These are phyloP conservation scores for Diplodus puntazzo DNA, from an alignment of 2,797 vertebrate genomes.

Conservation along the genomic window DNA sequence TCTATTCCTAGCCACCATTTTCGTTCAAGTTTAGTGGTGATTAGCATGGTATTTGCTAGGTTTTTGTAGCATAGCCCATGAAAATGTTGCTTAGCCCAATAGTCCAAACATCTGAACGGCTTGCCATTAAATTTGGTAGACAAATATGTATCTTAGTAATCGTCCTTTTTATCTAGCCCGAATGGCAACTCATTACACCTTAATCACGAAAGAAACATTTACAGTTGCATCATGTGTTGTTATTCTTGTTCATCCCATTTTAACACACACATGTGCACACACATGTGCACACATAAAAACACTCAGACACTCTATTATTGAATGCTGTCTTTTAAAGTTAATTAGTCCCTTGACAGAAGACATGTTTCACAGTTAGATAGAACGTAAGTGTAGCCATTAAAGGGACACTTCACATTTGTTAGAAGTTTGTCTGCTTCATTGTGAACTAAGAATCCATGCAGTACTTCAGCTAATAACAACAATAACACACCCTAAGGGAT, in stretches of 20 bases:
- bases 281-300: background rate
- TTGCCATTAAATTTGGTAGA: too few species aligned
- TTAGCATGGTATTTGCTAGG: background rate
- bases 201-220: background rate
- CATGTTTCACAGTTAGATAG: conserved; percentile 34
- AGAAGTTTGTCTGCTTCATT: conserved; percentile 56
- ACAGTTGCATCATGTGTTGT: background rate
- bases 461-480: conserved; percentile 22
- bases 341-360: conserved; percentile 58
- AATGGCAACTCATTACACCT: background rate
- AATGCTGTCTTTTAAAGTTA: conserved; percentile 57
- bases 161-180: background rate
- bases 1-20: background rate
- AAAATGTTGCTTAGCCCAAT: background rate
- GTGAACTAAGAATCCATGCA: conserved; percentile 45
- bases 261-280: background rate
- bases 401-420: conserved; percentile 40
- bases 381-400: conserved; percentile 55
- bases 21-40: background rate
- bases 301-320: conserved; percentile 32
- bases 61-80: too few species aligned
- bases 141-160: background rate
- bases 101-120: background rate
- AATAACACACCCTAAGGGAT: background rate
- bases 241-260: background rate